Conservation (phyloP, 2,888 invertebrate species). For the Pediacus dermestoides region DNA sequence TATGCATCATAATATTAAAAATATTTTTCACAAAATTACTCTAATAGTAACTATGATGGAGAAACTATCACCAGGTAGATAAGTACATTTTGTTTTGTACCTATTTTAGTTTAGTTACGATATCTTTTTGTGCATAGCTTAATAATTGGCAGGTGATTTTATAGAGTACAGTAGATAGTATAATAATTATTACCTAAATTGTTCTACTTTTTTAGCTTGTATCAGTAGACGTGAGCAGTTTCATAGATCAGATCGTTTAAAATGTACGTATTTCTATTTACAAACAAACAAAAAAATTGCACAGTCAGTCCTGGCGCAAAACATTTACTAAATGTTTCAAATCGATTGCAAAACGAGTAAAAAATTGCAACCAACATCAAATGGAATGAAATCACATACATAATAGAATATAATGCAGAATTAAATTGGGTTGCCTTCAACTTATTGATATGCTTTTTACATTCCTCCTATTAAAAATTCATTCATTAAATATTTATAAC, state of each 20-base stretch:
- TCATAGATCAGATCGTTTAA: slow-evolving; percentile 1
- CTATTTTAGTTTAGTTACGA: slow-evolving; percentile 23
- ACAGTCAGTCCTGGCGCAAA: slow-evolving; percentile 45
- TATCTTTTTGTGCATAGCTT: slow-evolving; percentile 13
- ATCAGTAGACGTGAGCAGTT: background rate
- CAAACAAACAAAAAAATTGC: slow-evolving; percentile 38
- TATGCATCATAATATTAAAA: slow-evolving; percentile 11
- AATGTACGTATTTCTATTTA: background rate
- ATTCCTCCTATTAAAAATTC: too few species aligned
- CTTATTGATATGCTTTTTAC: too few species aligned
- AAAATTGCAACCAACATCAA: slow-evolving; percentile 8
- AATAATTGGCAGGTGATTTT: slow-evolving; percentile 26
- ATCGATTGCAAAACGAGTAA: slow-evolving; percentile 15
- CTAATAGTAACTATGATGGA: slow-evolving; percentile 18
- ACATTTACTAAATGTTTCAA: slow-evolving; percentile 12
- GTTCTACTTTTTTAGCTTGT: too few species aligned
- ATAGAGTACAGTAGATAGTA: slow-evolving; percentile 3
- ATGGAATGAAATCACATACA: slow-evolving; percentile 26
- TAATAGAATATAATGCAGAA: slow-evolving; percentile 18
- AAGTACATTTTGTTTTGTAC: slow-evolving; percentile 20
- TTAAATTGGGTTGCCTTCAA: background rate
- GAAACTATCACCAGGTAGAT: too few species aligned
- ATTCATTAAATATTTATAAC: background rate
- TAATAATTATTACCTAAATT: slow-evolving; percentile 5
- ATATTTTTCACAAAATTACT: slow-evolving; percentile 10